Base-by-base conservation (phyloP, 2,113 vertebrate genomes). In the Hemibagrus wyckioides region DNA sequence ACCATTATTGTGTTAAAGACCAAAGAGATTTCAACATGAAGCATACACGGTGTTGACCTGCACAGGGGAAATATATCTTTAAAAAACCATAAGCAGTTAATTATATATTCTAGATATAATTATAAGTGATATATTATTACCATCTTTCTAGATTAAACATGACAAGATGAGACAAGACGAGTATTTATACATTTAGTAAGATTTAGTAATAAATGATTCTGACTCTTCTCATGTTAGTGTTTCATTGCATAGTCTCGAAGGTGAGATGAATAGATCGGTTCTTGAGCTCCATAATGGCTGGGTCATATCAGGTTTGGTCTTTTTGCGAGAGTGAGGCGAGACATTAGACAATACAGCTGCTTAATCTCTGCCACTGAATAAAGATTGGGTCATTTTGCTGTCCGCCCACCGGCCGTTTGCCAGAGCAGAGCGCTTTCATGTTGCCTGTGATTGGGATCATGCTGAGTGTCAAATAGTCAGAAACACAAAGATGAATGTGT, bases 321-420 rank as follows among this genome's bases (percentile, higher is more conserved):
- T 80, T 80, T 84, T 67, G 76, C 21, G 25, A 39, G 83, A 86
- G 75, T 80, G 67, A 88, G 84, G 33, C 56, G 48, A 80, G 87
- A 39, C 84, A 84, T 86, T 33, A 86, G 73, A 85, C 39, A 79
- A 88, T 75, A 76, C 57, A 50, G 71, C 73, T 71, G 77, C 71
- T 84, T 90, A 89, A 90, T 89, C 87, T 89, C 83, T 54, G 39
- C 39, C 82, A 44, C 77, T 87, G 86, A 81, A 83, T 88, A 84
- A 85, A 86, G 87, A 88, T 30, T 61, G 85, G 84, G 63, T 80
- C 73, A 81, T 90, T 89, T 83, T 80, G 81, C 50, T 77, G 50
- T 48, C 87, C 81, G 48, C 54, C 73, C 63, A 57, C 17, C 41
- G 79, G 54, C 82, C n/a, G 52, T 82, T 52, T 41, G 33, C 52